Percentiles rank a stretch among this genome's conserved stretches.
Evolutionary conservation across 2,888 invertebrate genomes (phyloP).

Genomic region (Laothoe populi): DNA sequence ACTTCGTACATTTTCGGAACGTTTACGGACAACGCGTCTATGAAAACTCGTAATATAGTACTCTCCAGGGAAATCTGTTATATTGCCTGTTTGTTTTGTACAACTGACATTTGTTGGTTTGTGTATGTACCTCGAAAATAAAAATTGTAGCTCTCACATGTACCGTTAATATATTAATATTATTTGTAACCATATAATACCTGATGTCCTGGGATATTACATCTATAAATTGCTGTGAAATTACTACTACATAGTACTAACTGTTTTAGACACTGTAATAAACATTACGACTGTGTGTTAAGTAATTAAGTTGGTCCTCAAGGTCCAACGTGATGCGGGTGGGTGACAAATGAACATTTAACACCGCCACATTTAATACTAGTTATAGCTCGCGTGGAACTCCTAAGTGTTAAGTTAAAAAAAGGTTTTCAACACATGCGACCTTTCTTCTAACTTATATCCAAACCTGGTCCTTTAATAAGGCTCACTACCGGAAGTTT

Average conservation of each 20-base stretch:
- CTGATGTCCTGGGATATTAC: neutral
- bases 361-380: neutral
- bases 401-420: too few species aligned
- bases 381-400: neutral
- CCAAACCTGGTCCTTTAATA: too few species aligned
- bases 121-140: slow-evolving; percentile 51
- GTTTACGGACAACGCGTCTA: slow-evolving; percentile 55
- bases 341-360: neutral
- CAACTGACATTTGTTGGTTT: slow-evolving; percentile 63
- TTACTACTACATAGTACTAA: slow-evolving; percentile 38
- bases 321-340: neutral
- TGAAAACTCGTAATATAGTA: slow-evolving; percentile 70
- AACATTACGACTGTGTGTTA: neutral
- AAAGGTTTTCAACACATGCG: too few species aligned
- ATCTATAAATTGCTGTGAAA: slow-evolving; percentile 28
- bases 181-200: slow-evolving; percentile 29
- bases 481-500: too few species aligned
- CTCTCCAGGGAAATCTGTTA: slow-evolving; percentile 74
- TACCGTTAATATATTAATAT: slow-evolving; percentile 43
- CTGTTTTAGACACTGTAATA: neutral
- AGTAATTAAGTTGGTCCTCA: neutral
- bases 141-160: slow-evolving; percentile 57
- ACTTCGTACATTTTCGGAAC: slow-evolving; percentile 31
- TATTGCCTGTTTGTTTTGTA: slow-evolving; percentile 76
- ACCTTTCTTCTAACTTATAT: too few species aligned